phyloP scores from a whole-genome alignment of 2,888 invertebrate genomes.

The Polymixis lichenea region DNA sequence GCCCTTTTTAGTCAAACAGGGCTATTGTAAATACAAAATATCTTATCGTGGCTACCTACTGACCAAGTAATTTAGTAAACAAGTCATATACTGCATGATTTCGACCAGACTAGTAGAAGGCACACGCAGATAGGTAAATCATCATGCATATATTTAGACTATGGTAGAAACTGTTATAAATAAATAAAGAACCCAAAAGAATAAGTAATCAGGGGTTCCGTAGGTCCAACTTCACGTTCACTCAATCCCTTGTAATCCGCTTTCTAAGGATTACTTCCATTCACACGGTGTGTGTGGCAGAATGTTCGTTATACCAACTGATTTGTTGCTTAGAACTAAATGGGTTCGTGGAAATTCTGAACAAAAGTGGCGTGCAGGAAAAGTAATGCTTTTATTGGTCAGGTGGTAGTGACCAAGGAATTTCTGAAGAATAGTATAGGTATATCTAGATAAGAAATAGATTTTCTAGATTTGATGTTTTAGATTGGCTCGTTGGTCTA shows the following conservation, averaged over 20 bases:
- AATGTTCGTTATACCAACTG: constrained; percentile 24
- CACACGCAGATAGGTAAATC: too few relatives aligned
- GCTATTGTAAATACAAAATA: too few relatives aligned
- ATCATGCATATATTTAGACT: background rate
- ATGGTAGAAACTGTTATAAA: background rate
- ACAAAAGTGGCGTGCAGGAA: background rate
- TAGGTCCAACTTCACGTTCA: constrained; percentile 26
- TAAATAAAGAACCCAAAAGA: constrained; percentile 21
- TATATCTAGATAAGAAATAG: too few relatives aligned
- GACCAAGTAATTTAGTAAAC: too few relatives aligned
- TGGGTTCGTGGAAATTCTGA: background rate
- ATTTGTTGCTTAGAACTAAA: constrained; percentile 16
- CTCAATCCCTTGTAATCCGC: constrained; percentile 49
- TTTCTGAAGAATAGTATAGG: background rate
- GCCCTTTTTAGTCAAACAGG: too few relatives aligned
- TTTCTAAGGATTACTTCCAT: constrained; percentile 55
- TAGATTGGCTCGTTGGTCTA: too few relatives aligned
- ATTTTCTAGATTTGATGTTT: too few relatives aligned
- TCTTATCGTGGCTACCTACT: too few relatives aligned
- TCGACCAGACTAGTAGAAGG: too few relatives aligned
- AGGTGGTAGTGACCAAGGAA: too few relatives aligned
- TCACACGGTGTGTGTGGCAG: constrained; percentile 31
- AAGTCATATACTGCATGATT: too few relatives aligned
- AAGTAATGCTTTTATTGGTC: constrained; percentile 3
- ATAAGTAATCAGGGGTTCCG: constrained; percentile 46